These are phyloP conservation scores for Perccottus glenii DNA, from an alignment of 2,113 vertebrate species.

Conservation along the genomic window DNA sequence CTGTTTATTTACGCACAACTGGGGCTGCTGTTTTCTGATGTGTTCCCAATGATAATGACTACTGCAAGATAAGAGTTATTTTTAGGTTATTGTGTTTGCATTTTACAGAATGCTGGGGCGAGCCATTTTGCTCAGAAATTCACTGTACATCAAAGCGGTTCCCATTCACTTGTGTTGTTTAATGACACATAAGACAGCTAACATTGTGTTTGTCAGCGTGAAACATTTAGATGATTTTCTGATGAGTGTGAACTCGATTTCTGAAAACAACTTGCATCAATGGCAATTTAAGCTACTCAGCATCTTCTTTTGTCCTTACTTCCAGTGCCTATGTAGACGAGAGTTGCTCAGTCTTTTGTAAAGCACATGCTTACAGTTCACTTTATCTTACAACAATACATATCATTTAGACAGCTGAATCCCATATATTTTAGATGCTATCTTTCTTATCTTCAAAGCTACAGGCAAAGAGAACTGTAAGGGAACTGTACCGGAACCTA, in stretches of 20 bases:
- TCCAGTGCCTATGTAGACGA: conserved; percentile 40
- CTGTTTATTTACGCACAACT: conserved; percentile 72
- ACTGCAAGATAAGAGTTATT: conserved; percentile 77
- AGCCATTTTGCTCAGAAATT: conserved; percentile 47
- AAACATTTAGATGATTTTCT: conserved; percentile 39
- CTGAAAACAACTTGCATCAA: conserved; percentile 36
- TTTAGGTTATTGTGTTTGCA: conserved; percentile 74
- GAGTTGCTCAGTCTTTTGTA: conserved; percentile 45
- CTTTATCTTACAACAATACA: conserved; percentile 41
- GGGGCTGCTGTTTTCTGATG: conserved; percentile 73
- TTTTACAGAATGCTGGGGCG: conserved; percentile 55
- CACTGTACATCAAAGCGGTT: conserved; percentile 33
- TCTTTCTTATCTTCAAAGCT: conserved; percentile 48
- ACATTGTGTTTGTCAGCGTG: conserved; percentile 40
- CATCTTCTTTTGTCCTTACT: conserved; percentile 19
- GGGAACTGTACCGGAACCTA: conserved; percentile 51
- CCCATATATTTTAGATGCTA: conserved; percentile 61
- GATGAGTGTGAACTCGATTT: conserved; percentile 54
- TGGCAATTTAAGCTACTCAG: conserved; percentile 40
- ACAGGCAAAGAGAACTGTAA: conserved; percentile 31
- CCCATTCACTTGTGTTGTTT: conserved; percentile 40
- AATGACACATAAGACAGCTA: conserved; percentile 28
- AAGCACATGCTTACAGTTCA: conserved; percentile 40
- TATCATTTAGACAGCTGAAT: conserved; percentile 50
- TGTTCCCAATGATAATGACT: conserved; percentile 75